Evolutionary conservation across 2,113 vertebrate genomes (phyloP), one percentile per base, ranked within the genome.

Genomic region (Gavia stellata): DNA sequence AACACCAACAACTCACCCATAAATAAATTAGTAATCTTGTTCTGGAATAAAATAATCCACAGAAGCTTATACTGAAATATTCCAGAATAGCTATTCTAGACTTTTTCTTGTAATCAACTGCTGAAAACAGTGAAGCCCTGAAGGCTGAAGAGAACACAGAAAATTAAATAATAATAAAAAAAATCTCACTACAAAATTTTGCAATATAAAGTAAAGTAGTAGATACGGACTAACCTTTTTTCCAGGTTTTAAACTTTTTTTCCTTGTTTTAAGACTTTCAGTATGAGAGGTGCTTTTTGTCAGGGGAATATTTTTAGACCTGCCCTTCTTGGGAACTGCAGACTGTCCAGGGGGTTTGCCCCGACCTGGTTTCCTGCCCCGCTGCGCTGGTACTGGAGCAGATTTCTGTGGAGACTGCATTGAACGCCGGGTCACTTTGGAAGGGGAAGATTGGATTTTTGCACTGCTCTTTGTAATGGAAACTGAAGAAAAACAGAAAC

Each of bases 401-500:
- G 98, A 97, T 97, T 99, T 98, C 98, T 98, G 98, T 84, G 98
- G 97, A 83, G 98, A 97, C 96, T 98, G 99, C 98, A 99, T 98
- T 98, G 99, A 98, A 81, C 98, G 98, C 59, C 98, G 97, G 88
- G 97, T 98, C 90, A 97, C 98, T 98, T 99, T 99, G 96, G 99
- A 98, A 97, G 97, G 97, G 78, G 98, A 99, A 5, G 98, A 98
- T 26, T 97, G 96, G 44, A 97, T 95, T 95, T 98, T 97, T 86
- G 97, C 98, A 96, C 97, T 97, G 94, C 86, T 98, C 97, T 99
- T 99, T 85, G 98, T 97, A 94, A 98, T 94, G 78, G 98, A 97
- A 94, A 99, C 99, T 99, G 97, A 72, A 93, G 96, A 95, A 79
- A 96, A 88, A 96, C 84, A 96, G 95, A 96, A 93, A 95, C 74